Conservation (phyloP, 2,888 invertebrate species). For the Helobdella robusta region DNA sequence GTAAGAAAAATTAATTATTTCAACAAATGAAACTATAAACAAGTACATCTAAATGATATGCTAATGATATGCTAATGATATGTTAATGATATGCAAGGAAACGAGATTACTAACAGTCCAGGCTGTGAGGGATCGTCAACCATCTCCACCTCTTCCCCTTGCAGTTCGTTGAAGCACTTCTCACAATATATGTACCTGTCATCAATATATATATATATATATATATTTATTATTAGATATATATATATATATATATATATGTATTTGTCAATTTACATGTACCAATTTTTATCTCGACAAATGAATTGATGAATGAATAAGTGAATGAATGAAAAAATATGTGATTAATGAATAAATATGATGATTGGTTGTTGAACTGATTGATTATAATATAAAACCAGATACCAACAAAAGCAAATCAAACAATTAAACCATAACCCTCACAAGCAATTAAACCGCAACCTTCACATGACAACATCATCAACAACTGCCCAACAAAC, state of each 20-base stretch:
- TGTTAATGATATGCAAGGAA: background rate
- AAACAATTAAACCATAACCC: background rate
- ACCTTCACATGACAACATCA: background rate
- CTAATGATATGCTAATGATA: no score
- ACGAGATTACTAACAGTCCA: slow-evolving; percentile 33
- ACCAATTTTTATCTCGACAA: no score
- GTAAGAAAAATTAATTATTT: slow-evolving; percentile 34
- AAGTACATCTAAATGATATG: background rate
- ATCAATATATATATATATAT: background rate
- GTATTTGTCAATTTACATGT: no score
- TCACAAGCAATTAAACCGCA: background rate
- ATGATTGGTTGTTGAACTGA: no score
- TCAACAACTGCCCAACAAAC: background rate
- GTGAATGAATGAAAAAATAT: no score
- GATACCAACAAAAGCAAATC: background rate
- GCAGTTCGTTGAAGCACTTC: slow-evolving; percentile 99
- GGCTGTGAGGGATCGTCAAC: slow-evolving; percentile 78
- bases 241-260: slow-evolving; percentile 5
- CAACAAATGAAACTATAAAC: background rate
- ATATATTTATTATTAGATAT: no score
- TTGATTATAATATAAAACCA: no score
- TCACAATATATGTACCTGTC: slow-evolving; percentile 96
- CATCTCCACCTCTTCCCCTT: slow-evolving; percentile 91
- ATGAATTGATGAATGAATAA: no score
- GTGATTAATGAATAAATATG: no score